Evolutionary conservation across 2,888 invertebrate genomes (phyloP), one percentile per base, ranked within the genome.

Genomic region (Lycaena phlaeas): DNA sequence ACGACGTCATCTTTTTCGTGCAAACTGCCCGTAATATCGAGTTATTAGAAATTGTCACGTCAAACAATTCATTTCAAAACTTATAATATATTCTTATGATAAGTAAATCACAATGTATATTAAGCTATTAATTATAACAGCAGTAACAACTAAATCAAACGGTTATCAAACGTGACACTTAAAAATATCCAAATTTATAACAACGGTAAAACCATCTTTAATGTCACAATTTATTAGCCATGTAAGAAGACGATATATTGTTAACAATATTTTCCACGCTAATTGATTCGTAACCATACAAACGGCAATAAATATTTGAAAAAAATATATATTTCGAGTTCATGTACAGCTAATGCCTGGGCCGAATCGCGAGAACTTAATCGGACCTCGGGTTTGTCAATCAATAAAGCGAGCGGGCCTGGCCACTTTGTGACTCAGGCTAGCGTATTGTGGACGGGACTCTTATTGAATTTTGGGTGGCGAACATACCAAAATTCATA

Each of bases 381-480:
- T 76, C 69, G 69, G 70, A 71, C 64, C 69, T 69, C 67, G 68
- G 66, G 72, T 76, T 78, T 81, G 79, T 81, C 81, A 78, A 81
- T 79, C 78, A 79, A 77, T 79, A 79, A 78, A 58, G 59, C 47
- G 54, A 67, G 55, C 60, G 60, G 60, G 64, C 62, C 57, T 58
- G 59, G 60, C 54, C 68, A 67, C 65, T 69, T 67, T 66, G 65
- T 63, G 55, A 45, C 46, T 41, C 10, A 43, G 51, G 54, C 44
- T 39, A 54, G 27, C 41, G 49, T 68, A 57, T 43, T 52, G 46
- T 66, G 74, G 81, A 78, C 54, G 61, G 44, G 59, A 42, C 50
- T n/a, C n/a, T n/a, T n/a, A n/a, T n/a, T n/a, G n/a, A n/a, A n/a
- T n/a, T n/a, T n/a, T n/a, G n/a, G n/a, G n/a, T n/a, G n/a, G n/a